phyloP scores from a whole-genome alignment of 2,797 vertebrate species.

The Telmatherina bonti region DNA sequence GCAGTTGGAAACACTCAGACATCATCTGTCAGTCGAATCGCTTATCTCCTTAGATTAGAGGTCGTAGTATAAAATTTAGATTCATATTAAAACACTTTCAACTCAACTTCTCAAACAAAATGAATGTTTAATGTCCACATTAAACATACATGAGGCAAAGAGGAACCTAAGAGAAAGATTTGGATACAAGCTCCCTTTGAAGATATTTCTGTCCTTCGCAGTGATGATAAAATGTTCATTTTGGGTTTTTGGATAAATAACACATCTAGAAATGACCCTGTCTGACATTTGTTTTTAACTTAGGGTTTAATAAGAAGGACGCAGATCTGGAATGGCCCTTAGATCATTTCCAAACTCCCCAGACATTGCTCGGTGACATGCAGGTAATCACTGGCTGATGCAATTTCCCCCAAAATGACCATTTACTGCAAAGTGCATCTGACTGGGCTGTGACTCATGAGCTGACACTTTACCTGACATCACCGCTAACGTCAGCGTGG shows the following conservation, averaged over 20 bases:
- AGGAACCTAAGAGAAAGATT: background rate
- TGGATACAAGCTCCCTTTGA: background rate
- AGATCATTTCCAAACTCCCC: conserved; percentile 11
- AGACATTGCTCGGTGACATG: conserved; percentile 3
- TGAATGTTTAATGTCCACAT: conserved; percentile 16
- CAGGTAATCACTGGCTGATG: conserved; percentile 31
- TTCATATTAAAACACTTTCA: conserved; percentile 20
- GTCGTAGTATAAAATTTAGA: background rate
- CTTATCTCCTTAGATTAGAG: too few relatives aligned
- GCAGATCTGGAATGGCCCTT: background rate
- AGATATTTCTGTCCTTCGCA: background rate
- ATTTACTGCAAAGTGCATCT: conserved; percentile 30
- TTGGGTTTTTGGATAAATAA: too few relatives aligned
- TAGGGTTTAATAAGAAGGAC: conserved; percentile 6
- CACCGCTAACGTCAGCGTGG: background rate
- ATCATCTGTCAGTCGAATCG: too few relatives aligned
- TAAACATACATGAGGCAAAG: conserved; percentile 16
- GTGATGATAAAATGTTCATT: too few relatives aligned
- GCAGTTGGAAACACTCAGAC: too few relatives aligned
- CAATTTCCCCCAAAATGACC: conserved; percentile 18
- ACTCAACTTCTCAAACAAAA: conserved; percentile 19
- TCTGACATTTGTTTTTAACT: background rate
- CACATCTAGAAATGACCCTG: background rate
- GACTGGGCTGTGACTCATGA: conserved; percentile 20
- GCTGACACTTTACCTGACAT: conserved; percentile 24